Base-by-base conservation (phyloP, 2,888 invertebrate species). In the Meteorus cinctellus region DNA sequence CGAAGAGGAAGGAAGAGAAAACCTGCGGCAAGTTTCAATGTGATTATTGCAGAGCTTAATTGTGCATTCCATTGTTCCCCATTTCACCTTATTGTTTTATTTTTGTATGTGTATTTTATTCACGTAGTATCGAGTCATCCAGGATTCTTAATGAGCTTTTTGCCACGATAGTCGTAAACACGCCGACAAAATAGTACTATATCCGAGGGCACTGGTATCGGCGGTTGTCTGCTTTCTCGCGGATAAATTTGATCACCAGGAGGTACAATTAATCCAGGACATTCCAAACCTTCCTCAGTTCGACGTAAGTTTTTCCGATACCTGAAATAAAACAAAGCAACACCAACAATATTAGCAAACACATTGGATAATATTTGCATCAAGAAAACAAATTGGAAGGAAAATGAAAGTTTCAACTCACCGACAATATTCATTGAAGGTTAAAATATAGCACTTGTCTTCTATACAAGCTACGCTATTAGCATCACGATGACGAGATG, bases 401-500 rank as follows among this genome's bases (percentile, higher is more conserved):
- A 51, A 62, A 16, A 29, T 12, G n/a, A 55, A 73, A 69, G 55
- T 31, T 27, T 67, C 29, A 65, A 88, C 91, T 87, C 86, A 98
- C 98, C 98, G 94, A 93, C 97, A 98, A 89, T 97, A 98, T 91
- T 98, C 98, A 90, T 97, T 96, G 90, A 95, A 97, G 55, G 97
- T 98, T 84, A 98, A 93, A 79, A 98, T 98, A 90, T 96, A 98
- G 91, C 98, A 98, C 90, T 97, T 97, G 91, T 98, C 98, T 90
- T 98, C 98, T 86, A 98, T 98, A 90, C 98, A 98, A 76, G 98
- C 98, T 76, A 98, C 98, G 85, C 97, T 97, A 91, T 97, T 97
- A 81, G 96, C 96, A 91, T 98, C 98, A 79, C 96, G 94, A 90
- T 98, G 98, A 77, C 97, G 94, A 29, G 98, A 98, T 63, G 98